Evolutionary conservation across 2,797 vertebrate genomes (phyloP), one percentile per base, ranked within the genome.

Genomic region (Carduelis carduelis): DNA sequence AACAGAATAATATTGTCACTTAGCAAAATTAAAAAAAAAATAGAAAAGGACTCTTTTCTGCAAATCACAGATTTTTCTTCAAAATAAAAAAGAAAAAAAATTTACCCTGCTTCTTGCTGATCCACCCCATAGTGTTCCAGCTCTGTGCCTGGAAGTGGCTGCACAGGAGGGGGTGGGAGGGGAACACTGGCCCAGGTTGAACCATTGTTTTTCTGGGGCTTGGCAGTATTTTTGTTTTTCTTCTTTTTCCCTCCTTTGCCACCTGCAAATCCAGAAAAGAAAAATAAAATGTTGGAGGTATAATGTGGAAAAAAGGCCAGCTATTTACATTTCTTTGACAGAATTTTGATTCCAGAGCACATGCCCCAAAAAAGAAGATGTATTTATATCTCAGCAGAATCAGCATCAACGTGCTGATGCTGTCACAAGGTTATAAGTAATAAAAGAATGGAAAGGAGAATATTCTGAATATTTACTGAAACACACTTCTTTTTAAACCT

Each of bases 191-290:
- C 99, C 99, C 99, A 99, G 94, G 97, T 99, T 47, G 99, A 99
- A 97, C 99, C 99, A 64, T 99, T 99, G 95, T 98, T 99, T 98
- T 99, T 99, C 83, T 98, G 97, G 15, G 98, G 97, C 96, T 99
- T 99, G 69, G 98, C 97, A 63, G 98, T 97, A 89, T 98, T 99
- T 98, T 99, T 99, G 83, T 95, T 99, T 98, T 99, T 99, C 98
- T 99, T 99, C 98, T 99, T 99, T 98, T 99, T 99, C n/a, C 99
- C 99, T 97, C 99, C 99, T 98, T 99, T 99, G 26, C 99, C 99
- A 98, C 99, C 99, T 99, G 96, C 69, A 98, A 95, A 91, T 97
- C 46, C 60, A 90, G 96, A 81, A 94, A 94, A 69, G 18, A 76
- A 86, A 75, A 95, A 56, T 1, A 59, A 83, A 94, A 94, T 15